Evolutionary conservation across 1,140 invertebrate species (phyloP), one percentile per base, ranked within the genome.

Genomic region (Achroia grisella): DNA sequence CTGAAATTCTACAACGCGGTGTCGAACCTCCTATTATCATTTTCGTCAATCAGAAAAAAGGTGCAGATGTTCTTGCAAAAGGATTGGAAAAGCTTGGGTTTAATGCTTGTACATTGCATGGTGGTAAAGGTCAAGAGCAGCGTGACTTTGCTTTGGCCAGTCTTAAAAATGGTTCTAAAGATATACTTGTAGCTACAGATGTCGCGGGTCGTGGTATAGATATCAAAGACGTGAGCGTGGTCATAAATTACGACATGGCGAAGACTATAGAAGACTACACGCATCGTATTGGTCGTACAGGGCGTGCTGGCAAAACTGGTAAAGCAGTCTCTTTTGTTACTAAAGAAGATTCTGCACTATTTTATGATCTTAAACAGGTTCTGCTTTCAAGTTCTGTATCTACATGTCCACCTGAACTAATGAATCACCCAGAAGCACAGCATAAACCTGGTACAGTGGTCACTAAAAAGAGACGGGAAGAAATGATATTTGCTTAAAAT

Each of bases 11-110:
- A 4, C 93, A 92, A 51, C 89, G 92, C 45, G 94, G 95, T 6
- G 91, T 98, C 31, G 96, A 97, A 74, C 97, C 97, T 2, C 98
- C 98, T 1, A 94, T 99, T 40, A 99, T 99, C 65, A 99, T 99
- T 66, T 99, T 99, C 72, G 98, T 99, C 55, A 99, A 99, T 85
- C 98, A 99, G 86, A 99, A 99, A 91, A 99, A 99, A 87, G 98
- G 98, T 53, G 98, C 97, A 0, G 98, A 99, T 87, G 93, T 99
- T 0, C 87, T 99, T 74, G 97, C 97, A 28, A 97, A 97, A 86
- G 96, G 97, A 33, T 87, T 99, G 63, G 97, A 99, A 78, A 99
- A 99, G 87, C 90, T 99, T 58, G 96, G 97, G 81, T 98, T 95
- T 88, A 98, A 97, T 84, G 95, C 97, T 1, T 97, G 95, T 76